phyloP scores from a whole-genome alignment of 2,113 vertebrate genomes.

The Microcebus murinus region DNA sequence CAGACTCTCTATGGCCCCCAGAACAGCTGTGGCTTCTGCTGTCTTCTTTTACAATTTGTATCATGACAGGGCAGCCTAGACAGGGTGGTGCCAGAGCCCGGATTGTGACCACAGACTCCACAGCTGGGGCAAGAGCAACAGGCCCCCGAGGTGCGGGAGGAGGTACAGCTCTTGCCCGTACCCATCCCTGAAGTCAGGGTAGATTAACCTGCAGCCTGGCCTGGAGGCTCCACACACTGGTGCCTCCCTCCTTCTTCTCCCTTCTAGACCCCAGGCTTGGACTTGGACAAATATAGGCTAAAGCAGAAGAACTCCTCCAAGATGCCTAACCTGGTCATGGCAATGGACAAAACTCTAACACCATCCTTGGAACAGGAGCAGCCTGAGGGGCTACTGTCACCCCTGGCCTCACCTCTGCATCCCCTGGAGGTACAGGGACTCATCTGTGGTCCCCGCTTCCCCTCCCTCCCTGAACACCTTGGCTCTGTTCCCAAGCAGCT shows the following conservation, averaged over 20 bases:
- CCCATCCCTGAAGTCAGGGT: background rate
- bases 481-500: conserved; percentile 85
- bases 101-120: background rate
- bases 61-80: background rate
- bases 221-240: background rate
- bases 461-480: conserved; percentile 94
- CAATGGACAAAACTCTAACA: conserved; percentile 85
- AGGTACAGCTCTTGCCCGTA: background rate
- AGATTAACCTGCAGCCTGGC: background rate
- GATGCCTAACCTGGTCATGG: conserved; percentile 83
- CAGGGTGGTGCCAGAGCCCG: background rate
- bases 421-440: conserved; percentile 82
- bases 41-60: background rate
- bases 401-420: conserved; percentile 77
- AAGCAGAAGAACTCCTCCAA: conserved; percentile 88
- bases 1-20: background rate
- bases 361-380: conserved; percentile 84
- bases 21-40: background rate
- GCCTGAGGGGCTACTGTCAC: conserved; percentile 61
- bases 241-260: conserved; percentile 28
- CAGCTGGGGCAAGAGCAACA: background rate
- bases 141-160: background rate
- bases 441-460: conserved; percentile 86
- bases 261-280: conserved; percentile 86
- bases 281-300: conserved; percentile 84